A percentile compares a stretch with the other conserved stretches of the same genome.
Conservation (phyloP, 2,797 vertebrate genomes). For the Corythornis leucogaster region DNA sequence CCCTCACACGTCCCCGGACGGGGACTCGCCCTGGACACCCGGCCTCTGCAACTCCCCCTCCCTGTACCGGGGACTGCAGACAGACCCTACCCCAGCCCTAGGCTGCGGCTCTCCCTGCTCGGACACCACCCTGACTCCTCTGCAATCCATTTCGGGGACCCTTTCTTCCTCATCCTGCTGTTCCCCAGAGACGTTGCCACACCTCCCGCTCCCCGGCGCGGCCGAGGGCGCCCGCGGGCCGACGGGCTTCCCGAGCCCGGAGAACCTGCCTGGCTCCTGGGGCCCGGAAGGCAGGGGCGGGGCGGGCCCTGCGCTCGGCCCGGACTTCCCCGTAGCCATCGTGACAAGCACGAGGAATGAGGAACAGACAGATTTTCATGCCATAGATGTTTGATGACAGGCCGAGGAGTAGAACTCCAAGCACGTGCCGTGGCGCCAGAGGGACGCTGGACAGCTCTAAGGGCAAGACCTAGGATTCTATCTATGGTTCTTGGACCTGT, state of each 20-base stretch:
- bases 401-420: neutral
- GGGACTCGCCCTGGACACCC: constrained; percentile 65
- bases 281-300: constrained; percentile 60
- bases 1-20: constrained; percentile 51
- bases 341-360: constrained; percentile 73
- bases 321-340: constrained; percentile 71
- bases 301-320: constrained; percentile 50
- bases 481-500: too few species aligned
- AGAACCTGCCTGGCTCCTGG: constrained; percentile 81
- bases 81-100: constrained; percentile 75
- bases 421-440: neutral
- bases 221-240: too few species aligned
- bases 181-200: constrained; percentile 79
- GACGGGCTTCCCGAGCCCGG: constrained; percentile 52
- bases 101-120: constrained; percentile 77
- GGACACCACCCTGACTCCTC: constrained; percentile 78
- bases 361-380: constrained; percentile 78
- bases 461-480: too few species aligned
- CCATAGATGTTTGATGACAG: constrained; percentile 76
- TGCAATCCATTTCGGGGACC: constrained; percentile 83
- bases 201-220: constrained; percentile 64
- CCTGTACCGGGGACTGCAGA: constrained; percentile 75
- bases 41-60: constrained; percentile 72
- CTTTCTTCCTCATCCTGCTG: constrained; percentile 80
- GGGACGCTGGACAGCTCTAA: too few species aligned